phyloP scores from a whole-genome alignment of 1,140 invertebrate genomes.

The Musca vetustissima region DNA sequence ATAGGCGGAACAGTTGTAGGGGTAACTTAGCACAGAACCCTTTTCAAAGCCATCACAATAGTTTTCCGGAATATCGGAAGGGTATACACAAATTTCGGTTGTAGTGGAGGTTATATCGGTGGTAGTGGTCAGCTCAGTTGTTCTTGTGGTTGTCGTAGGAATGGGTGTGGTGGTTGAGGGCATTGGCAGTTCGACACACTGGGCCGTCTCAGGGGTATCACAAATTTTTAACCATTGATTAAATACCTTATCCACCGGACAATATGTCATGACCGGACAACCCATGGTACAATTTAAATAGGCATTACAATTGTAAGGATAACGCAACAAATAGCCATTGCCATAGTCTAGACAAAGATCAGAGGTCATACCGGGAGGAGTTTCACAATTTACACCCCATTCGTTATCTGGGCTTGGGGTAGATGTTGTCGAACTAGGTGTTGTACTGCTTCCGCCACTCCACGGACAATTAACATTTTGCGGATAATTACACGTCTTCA shows the following conservation, averaged over 20 bases:
- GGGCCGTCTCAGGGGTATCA: conserved; percentile 41
- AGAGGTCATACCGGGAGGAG: conserved; percentile 33
- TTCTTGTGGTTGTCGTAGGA: not conserved
- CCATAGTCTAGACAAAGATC: conserved; percentile 26
- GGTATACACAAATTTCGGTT: no score
- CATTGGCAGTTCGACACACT: conserved; percentile 38
- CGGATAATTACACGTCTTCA: conserved; percentile 38
- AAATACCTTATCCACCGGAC: conserved; percentile 38
- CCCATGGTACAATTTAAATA: conserved; percentile 37
- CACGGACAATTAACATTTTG: conserved; percentile 33
- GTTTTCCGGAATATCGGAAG: not conserved
- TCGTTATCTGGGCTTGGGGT: conserved; percentile 26
- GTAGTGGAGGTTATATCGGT: not conserved
- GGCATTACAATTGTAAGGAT: conserved; percentile 36
- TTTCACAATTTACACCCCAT: conserved; percentile 32
- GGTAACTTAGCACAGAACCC: not conserved
- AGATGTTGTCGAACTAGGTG: not conserved
- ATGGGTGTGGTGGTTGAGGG: conserved; percentile 22
- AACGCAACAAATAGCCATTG: conserved; percentile 32
- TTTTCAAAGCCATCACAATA: not conserved
- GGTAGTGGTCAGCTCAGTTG: not conserved
- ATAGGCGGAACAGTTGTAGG: conserved; percentile 14
- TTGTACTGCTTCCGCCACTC: conserved; percentile 29
- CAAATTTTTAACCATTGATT: conserved; percentile 37
- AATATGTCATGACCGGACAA: conserved; percentile 43